Base-by-base conservation (phyloP, 1,140 invertebrate genomes). In the Cecropterus lyciades region DNA sequence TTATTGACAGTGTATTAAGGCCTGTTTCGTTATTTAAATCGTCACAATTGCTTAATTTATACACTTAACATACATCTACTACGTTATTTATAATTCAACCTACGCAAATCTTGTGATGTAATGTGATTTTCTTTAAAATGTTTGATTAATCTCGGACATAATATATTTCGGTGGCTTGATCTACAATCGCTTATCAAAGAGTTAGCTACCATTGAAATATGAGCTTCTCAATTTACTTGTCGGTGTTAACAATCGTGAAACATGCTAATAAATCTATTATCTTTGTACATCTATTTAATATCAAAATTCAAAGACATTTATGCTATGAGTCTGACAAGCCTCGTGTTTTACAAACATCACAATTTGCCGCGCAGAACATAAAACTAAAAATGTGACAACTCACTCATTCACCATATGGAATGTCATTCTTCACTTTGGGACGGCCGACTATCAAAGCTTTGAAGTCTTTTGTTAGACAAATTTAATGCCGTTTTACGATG, bases 391-490 rank as follows among this genome's bases (percentile, higher is more conserved):
- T 82, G 82, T 81, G 84, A 84, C 75, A 83, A 79, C 55, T 77
- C 80, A 85, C 75, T 77, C 72, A 81, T 77, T 63, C 70, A 64
- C 85, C 87, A 88, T 89, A 87, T 89, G 87, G 85, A 87, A 82
- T 82, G 79, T 81, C 80, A 83, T 73, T 75, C 69, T 69, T 69
- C 72, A 56, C 56, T 60, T 68, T 68, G 69, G 57, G 64, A 62
- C 67, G 59, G 53, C 49, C 42, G 72, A 72, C 76, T 76, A 78
- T 75, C 76, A 84, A 84, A 77, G 68, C 77, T 89, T 91, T 89
- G 89, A 91, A 82, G 85, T 89, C 85, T 88, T 85, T 89, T 87
- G 85, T 88, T 80, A 65, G 72, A 84, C 63, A 67, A 72, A 71
- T 71, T 73, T 79, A 84, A 82, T 72, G 69, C 71, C 42, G 62